These are phyloP conservation scores for Agrilus biguttatus DNA, from an alignment of 2,888 invertebrate species.

Conservation along the genomic window DNA sequence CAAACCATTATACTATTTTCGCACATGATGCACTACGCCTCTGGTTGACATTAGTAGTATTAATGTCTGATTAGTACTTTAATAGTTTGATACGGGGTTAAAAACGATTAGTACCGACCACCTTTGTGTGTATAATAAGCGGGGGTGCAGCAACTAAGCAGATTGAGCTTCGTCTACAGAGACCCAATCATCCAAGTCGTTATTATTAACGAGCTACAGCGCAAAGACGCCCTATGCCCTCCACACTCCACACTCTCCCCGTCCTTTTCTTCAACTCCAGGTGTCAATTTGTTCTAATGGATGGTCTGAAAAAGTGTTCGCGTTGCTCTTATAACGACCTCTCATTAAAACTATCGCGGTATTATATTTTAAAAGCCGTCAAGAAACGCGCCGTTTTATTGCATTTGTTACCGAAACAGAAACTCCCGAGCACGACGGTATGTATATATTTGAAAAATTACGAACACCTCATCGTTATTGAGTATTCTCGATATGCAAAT, in stretches of 20 bases:
- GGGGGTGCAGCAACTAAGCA: slow-evolving; percentile 4
- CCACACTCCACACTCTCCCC: slow-evolving; percentile 16
- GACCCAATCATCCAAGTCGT: slow-evolving; percentile 24
- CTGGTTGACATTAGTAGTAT: too few relatives aligned
- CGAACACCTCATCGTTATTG: too few relatives aligned
- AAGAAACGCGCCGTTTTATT: slow-evolving; percentile 13
- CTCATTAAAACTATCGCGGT: slow-evolving; percentile 21
- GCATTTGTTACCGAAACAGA: slow-evolving; percentile 7
- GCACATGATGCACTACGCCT: too few relatives aligned
- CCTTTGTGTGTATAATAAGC: too few relatives aligned
- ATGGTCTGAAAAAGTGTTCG: slow-evolving; percentile 25
- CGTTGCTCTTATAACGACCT: slow-evolving; percentile 20
- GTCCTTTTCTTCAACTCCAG: slow-evolving; percentile 13
- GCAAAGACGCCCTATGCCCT: slow-evolving; percentile 18
- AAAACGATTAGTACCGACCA: too few relatives aligned
- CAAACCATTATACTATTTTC: too few relatives aligned
- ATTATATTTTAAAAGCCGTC: slow-evolving; percentile 20
- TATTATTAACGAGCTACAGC: slow-evolving; percentile 27
- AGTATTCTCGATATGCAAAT: too few relatives aligned
- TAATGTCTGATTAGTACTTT: too few relatives aligned
- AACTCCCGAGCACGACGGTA: too few relatives aligned
- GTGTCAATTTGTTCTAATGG: slow-evolving; percentile 37
- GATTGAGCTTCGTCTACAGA: slow-evolving; percentile 11
- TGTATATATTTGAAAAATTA: too few relatives aligned
- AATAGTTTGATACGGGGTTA: too few relatives aligned